These are phyloP conservation scores for Itoplectis maculator DNA, from an alignment of 2,888 invertebrate genomes.

Conservation along the genomic window DNA sequence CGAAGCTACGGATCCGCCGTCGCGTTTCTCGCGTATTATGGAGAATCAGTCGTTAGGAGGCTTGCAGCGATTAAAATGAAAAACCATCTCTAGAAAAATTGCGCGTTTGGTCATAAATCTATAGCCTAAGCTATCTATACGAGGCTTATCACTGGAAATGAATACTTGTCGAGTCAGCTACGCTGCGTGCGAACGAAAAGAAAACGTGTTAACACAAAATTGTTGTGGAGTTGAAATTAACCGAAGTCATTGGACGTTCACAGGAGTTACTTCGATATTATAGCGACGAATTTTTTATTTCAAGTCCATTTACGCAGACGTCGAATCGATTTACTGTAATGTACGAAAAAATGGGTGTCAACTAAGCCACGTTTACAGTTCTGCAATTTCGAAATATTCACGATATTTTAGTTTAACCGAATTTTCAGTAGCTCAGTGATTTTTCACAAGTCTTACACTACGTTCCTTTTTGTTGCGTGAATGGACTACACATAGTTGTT, in stretches of 20 bases:
- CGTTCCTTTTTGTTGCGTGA: not conserved
- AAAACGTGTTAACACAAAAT: slow-evolving; percentile 20
- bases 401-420: not conserved
- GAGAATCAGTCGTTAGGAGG: slow-evolving; percentile 24
- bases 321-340: not conserved
- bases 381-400: not conserved
- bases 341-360: not conserved
- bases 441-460: not conserved
- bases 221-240: slow-evolving; percentile 15
- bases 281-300: slow-evolving; percentile 17
- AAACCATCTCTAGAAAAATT: slow-evolving; percentile 35
- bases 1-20: no score
- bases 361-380: not conserved
- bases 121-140: slow-evolving; percentile 13
- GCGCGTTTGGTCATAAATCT: not conserved
- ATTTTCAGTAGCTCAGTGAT: not conserved
- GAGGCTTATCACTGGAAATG: slow-evolving; percentile 39
- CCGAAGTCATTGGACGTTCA: slow-evolving; percentile 10
- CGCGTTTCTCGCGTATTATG: slow-evolving; percentile 16
- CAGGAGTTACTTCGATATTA: slow-evolving; percentile 15
- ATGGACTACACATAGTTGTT: not conserved
- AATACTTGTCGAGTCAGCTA: slow-evolving; percentile 27
- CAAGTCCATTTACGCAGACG: not conserved
- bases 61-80: slow-evolving; percentile 22
- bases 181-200: slow-evolving; percentile 17